Conservation (phyloP, 2,113 vertebrate species). For the Protobothrops flavoviridis region DNA sequence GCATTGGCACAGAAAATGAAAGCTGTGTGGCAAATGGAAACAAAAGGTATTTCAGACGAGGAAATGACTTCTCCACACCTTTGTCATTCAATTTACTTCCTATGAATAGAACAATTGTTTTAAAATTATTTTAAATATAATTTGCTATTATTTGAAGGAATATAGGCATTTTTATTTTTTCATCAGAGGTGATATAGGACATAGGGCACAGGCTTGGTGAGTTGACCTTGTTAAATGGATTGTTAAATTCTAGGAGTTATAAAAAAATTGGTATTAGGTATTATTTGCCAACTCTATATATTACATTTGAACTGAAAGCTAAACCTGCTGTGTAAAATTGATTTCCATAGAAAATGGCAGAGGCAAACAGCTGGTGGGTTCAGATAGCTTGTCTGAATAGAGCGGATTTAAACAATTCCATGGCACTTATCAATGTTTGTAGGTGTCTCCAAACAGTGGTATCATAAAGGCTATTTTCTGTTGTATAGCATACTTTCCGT, state of each 20-base stretch:
- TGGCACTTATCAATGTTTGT: constrained; percentile 7
- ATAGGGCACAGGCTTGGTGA: not conserved
- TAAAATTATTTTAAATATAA: not conserved
- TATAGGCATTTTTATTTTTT: not conserved
- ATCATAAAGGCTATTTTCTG: not conserved
- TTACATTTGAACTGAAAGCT: not conserved
- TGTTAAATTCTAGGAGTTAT: not conserved
- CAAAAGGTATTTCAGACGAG: not conserved
- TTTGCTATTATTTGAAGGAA: not conserved
- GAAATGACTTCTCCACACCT: not conserved
- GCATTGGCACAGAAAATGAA: not conserved
- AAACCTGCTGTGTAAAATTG: constrained; percentile 2
- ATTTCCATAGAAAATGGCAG: constrained; percentile 11
- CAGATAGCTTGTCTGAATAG: not conserved
- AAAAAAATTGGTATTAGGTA: not conserved
- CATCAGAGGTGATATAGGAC: not conserved
- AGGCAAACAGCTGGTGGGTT: not conserved
- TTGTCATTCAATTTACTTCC: not conserved
- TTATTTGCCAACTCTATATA: not conserved
- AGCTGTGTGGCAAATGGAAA: not conserved
- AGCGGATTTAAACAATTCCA: not conserved
- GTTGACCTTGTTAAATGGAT: not conserved
- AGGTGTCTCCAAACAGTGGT: not conserved
- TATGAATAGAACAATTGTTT: not conserved
- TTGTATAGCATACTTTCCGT: not conserved